Evolutionary conservation across 92 coral and sea anemone species (phyloP).

Genomic region (Siderastrea siderea): DNA sequence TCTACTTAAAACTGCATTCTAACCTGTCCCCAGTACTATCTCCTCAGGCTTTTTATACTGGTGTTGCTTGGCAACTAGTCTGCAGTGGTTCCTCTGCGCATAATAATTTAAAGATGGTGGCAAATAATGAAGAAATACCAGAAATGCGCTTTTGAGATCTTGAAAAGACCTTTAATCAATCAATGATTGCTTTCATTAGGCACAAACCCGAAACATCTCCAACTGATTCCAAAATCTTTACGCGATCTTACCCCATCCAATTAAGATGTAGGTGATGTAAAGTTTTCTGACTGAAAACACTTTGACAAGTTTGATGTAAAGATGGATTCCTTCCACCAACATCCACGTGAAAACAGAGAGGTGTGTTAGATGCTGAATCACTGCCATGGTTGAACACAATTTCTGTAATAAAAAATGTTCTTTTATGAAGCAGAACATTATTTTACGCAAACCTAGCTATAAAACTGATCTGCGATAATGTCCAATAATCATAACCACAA

Average conservation of each 20-base stretch:
- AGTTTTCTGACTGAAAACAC: conserved; percentile 42
- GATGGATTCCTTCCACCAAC: conserved; percentile 57
- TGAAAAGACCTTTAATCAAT: not conserved
- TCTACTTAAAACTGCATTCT: too few species aligned
- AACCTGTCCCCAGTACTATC: too few species aligned
- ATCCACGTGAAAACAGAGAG: conserved; percentile 63
- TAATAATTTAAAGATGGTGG: too few species aligned
- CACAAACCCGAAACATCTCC: not conserved
- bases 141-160: not conserved
- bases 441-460: not conserved
- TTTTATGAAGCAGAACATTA: not conserved
- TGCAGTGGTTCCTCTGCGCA: too few species aligned
- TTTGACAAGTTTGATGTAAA: conserved; percentile 58
- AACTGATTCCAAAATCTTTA: not conserved
- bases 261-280: conserved; percentile 20
- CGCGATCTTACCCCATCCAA: conserved; percentile 60
- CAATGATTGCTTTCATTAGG: too few species aligned
- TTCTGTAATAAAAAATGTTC: not conserved
- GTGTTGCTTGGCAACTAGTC: too few species aligned
- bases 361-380: conserved; percentile 55
- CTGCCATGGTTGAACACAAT: conserved; percentile 51
- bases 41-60: too few species aligned
- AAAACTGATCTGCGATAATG: not conserved
- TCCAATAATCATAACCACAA: not conserved
- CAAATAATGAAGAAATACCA: not conserved